phyloP scores from a whole-genome alignment of 2,888 invertebrate species.

The Leuctra nigra region DNA sequence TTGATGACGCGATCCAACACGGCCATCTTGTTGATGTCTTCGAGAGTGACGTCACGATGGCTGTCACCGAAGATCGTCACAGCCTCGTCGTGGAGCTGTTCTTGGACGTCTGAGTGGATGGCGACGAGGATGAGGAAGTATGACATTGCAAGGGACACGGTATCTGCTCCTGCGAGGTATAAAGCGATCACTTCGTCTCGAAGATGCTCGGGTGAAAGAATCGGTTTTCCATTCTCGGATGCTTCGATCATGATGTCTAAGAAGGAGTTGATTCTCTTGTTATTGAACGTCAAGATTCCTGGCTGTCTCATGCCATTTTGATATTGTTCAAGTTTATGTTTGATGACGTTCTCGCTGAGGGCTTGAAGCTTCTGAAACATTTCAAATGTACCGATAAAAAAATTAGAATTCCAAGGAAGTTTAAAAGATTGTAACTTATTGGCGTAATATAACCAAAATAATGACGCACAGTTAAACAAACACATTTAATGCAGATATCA shows the following conservation, averaged over 20 bases:
- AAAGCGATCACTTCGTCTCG: conserved; percentile 28
- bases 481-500: no score
- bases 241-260: conserved; percentile 13
- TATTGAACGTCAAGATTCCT: background rate
- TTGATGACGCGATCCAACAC: background rate
- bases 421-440: no score
- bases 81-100: background rate
- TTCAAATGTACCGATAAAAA: no score
- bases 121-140: conserved; percentile 28
- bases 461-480: no score
- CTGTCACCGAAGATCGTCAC: background rate
- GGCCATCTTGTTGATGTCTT: background rate
- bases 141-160: conserved; percentile 22
- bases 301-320: background rate
- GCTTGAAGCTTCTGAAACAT: no score
- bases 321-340: background rate
- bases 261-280: conserved; percentile 13
- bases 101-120: conserved; percentile 26
- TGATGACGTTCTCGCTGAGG: conserved; percentile 2
- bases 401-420: no score
- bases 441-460: no score
- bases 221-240: conserved; percentile 4
- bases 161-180: conserved; percentile 29
- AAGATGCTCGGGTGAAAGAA: conserved; percentile 21
- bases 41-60: background rate